These are phyloP conservation scores for Hydrozoanthus gracilis DNA, from an alignment of 92 coral and sea anemone genomes.

Conservation along the genomic window DNA sequence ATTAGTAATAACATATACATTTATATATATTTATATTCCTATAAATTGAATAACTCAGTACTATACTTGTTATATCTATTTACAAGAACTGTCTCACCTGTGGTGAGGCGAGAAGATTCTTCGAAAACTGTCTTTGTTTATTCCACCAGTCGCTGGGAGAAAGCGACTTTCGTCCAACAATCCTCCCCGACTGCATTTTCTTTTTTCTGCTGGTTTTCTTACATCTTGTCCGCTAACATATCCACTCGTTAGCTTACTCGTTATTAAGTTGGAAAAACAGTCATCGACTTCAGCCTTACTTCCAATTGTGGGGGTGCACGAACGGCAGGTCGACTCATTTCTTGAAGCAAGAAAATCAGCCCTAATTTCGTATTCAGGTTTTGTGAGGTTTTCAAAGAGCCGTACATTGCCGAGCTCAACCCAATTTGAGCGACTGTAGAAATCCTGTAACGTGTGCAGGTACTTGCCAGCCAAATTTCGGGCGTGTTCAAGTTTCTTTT, in stretches of 20 bases:
- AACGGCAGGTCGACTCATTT: conserved; percentile 56
- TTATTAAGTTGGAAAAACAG: conserved; percentile 56
- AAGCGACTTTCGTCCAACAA: conserved; percentile 53
- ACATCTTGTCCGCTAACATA: conserved; percentile 71
- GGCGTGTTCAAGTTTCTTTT: conserved; percentile 52
- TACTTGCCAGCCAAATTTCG: conserved; percentile 64
- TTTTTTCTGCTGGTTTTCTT: conserved; percentile 52
- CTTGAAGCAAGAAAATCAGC: conserved; percentile 46
- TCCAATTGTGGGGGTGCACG: conserved; percentile 39
- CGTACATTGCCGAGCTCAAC: conserved; percentile 62
- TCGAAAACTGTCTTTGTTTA: conserved; percentile 61
- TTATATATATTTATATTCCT: too few species aligned
- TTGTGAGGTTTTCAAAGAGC: conserved; percentile 37
- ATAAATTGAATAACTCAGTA: too few species aligned
- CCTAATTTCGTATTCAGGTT: conserved; percentile 50
- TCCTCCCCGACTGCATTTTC: conserved; percentile 81
- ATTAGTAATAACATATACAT: too few species aligned
- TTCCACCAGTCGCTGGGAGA: conserved; percentile 66
- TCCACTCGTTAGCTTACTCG: conserved; percentile 68
- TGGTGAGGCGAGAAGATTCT: conserved; percentile 54
- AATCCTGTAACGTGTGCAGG: conserved; percentile 75
- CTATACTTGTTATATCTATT: too few species aligned
- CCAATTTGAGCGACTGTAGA: conserved; percentile 83
- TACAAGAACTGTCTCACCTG: conserved; percentile 33
- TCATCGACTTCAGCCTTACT: conserved; percentile 9